Conservation (phyloP, 1,140 invertebrate genomes). For the Drosophila sturtevanti region DNA sequence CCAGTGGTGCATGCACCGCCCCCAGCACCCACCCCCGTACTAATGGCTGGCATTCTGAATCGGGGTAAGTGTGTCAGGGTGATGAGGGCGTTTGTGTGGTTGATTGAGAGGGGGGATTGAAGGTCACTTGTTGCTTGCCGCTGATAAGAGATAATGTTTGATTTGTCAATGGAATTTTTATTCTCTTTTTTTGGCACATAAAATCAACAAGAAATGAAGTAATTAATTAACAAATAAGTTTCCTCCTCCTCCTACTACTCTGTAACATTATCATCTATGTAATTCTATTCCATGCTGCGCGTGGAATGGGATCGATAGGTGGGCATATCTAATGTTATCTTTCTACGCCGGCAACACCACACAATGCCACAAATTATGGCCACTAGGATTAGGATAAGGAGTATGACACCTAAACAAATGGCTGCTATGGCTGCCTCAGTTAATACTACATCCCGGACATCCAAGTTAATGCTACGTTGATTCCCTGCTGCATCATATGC, state of each 20-base stretch:
- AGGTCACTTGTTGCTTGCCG: conserved; percentile 45
- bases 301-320: conserved; percentile 83
- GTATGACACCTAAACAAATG: conserved; percentile 83
- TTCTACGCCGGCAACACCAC: conserved; percentile 84
- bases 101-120: background rate
- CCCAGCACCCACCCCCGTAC: conserved; percentile 51
- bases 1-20: conserved; percentile 71
- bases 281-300: conserved; percentile 72
- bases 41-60: conserved; percentile 70
- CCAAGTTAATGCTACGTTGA: conserved; percentile 84
- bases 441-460: conserved; percentile 83
- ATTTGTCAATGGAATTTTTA: conserved; percentile 32
- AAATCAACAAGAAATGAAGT: conserved; percentile 27
- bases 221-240: background rate
- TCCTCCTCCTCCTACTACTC: background rate
- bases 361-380: conserved; percentile 83
- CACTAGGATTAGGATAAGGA: conserved; percentile 84
- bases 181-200: conserved; percentile 43
- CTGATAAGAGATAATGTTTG: conserved; percentile 23
- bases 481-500: conserved; percentile 86
- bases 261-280: background rate
- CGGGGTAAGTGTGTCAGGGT: conserved; percentile 79
- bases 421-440: conserved; percentile 84
- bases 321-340: conserved; percentile 84
- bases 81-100: background rate